Evolutionary conservation across 2,888 invertebrate genomes (phyloP), one percentile per base, ranked within the genome.

Genomic region (Timema podura): DNA sequence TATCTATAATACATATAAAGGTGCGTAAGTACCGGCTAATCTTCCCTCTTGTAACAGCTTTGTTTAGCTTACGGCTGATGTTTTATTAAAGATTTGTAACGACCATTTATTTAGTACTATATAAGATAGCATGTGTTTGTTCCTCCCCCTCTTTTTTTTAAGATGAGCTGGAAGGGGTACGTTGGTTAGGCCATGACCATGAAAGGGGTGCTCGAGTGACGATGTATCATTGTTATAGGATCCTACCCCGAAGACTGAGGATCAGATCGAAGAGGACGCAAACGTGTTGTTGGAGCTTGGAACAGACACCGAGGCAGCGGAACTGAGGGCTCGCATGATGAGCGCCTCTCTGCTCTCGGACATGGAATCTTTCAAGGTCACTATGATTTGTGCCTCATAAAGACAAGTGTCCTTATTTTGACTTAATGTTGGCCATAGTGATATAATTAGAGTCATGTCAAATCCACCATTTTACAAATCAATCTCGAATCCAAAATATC

Each of bases 321-420:
- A 93, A 79, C 85, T 95, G 74, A 87, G 96, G 70, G 95, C 97
- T 0, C 88, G 92, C 79, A 91, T 98, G 87, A 98, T 98, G 92
- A 92, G 96, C 80, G 95, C 96, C 0, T 94, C 96, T 0, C 84
- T 99, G 13, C 85, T 94, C 1, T 97, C 98, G 0, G 99, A 99
- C 78, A 98, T 98, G 97, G 96, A 98, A 80, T 93, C 98, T 0
- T 99, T 99, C 81, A 99, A 98, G 84, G 96, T 86, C 74, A 71
- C 68, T 16, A n/a, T n/a, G 9, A 57, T 45, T 13, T 51, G n/a
- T 16, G 5, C 9, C 47, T 59, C 9, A 8, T 9, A 16, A 8
- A 9, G 10, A 57, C 8, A 3, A 3, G 57, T 11, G 15, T 13
- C 57, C 9, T 16, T 54, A 30, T 8, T 7, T 57, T 57, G 9